Evolutionary conservation across 2,113 vertebrate genomes (phyloP).

Genomic region (Periophthalmodon schlosseri): DNA sequence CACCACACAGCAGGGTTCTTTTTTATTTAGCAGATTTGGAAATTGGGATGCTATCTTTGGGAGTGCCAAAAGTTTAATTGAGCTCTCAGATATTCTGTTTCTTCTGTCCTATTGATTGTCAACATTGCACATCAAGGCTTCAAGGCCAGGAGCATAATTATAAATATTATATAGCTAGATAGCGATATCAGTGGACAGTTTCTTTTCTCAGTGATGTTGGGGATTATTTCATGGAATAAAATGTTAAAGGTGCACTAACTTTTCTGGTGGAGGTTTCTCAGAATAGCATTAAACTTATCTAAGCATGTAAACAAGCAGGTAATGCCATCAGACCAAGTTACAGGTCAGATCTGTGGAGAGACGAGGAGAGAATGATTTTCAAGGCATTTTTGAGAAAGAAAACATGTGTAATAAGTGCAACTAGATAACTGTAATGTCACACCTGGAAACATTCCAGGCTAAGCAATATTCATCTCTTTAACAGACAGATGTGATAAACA

Average conservation of each 20-base stretch:
- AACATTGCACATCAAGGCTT: slow-evolving; percentile 32
- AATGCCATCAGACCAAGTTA: too few species aligned
- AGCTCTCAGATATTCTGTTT: slow-evolving; percentile 44
- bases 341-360: too few species aligned
- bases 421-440: not conserved
- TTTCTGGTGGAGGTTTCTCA: not conserved
- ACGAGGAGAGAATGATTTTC: too few species aligned
- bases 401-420: too few species aligned
- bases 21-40: slow-evolving; percentile 26
- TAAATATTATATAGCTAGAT: not conserved
- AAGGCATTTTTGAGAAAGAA: too few species aligned
- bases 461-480: slow-evolving; percentile 5
- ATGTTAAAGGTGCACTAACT: not conserved
- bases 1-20: slow-evolving; percentile 35
- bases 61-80: slow-evolving; percentile 47
- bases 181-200: not conserved
- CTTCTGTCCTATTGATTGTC: slow-evolving; percentile 52
- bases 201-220: not conserved
- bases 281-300: too few species aligned
- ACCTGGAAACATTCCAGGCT: not conserved
- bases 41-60: slow-evolving; percentile 45
- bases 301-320: too few species aligned
- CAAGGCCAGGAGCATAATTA: not conserved
- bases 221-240: not conserved
- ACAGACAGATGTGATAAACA: not conserved